Conservation (phyloP, 1,140 invertebrate genomes). For the Nymphalis io region DNA sequence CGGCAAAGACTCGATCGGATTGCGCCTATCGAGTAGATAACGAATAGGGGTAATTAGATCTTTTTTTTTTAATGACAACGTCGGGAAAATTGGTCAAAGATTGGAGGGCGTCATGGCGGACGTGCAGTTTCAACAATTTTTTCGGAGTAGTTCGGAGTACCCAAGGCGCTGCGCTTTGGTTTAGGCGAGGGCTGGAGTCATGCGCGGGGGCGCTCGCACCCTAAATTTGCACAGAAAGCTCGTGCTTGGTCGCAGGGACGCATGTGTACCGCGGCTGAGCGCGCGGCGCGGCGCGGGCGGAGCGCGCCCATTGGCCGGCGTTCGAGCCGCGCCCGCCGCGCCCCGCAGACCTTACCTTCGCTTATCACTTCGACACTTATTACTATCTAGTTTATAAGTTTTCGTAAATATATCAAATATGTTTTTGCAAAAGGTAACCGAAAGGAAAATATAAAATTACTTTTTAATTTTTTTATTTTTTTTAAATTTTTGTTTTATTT, state of each 20-base stretch:
- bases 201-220: slow-evolving; percentile 57
- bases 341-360: slow-evolving; percentile 30
- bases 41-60: neutral
- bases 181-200: neutral
- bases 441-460: neutral
- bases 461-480: neutral
- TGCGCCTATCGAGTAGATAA: slow-evolving; percentile 12
- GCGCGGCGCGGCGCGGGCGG: slow-evolving; percentile 42
- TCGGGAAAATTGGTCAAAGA: slow-evolving; percentile 38
- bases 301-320: slow-evolving; percentile 36
- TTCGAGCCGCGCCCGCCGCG: slow-evolving; percentile 34
- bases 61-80: slow-evolving; percentile 20
- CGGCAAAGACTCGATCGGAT: slow-evolving; percentile 10
- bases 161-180: neutral
- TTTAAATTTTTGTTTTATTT: too few species aligned
- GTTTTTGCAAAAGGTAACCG: neutral
- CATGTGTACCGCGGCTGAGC: slow-evolving; percentile 9
- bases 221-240: slow-evolving; percentile 68
- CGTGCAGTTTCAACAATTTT: slow-evolving; percentile 60
- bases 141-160: slow-evolving; percentile 42
- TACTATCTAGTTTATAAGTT: slow-evolving; percentile 15
- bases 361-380: slow-evolving; percentile 33
- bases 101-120: slow-evolving; percentile 27
- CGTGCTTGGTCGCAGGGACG: slow-evolving; percentile 34
- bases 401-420: neutral